Evolutionary conservation across 2,797 vertebrate species (phyloP), one percentile per base, ranked within the genome.

Genomic region (Pyrrhura leucotis): DNA sequence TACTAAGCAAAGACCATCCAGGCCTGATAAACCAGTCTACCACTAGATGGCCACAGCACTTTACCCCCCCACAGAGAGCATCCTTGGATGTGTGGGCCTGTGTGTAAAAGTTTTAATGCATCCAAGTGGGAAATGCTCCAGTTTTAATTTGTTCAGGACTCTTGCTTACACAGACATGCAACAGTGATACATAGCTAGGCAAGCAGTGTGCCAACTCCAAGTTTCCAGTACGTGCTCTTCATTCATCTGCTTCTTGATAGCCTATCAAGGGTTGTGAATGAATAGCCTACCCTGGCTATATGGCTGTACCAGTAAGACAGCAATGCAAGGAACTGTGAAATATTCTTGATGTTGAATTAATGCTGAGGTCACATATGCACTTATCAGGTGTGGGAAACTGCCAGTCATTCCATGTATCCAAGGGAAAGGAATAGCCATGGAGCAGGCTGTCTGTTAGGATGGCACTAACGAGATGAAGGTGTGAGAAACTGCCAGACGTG

Each of bases 191-290:
- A 3, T 7, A 28, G 47, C 14, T 40, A 19, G 50, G 29, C 22
- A 63, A 69, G 26, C 21, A 23, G 26, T 2, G 39, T 22, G 45
- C 28, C 28, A 65, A 19, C 5, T 23, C 1, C 2, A 53, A 22
- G 7, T 28, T 76, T 76, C 25, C 3, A 1, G 25, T 31, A 1
- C 0, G 1, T 2, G 0, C 29, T 67, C 31, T 44, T 48, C 25
- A 10, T 56, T 80, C 2, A 3, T 42, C 26, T 42, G 26, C 35
- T 61, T 50, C 35, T 31, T 44, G 33, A 9, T 5, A 54, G 28
- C 4, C 33, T 31, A 6, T 11, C 3, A 13, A 31, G 8, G 40
- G 50, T 13, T 40, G 31, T n/a, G 50, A 85, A 14, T 66, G 44
- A 87, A 31, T 2, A 15, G 53, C 40, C 40, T 54, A 17, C 10